These are phyloP conservation scores for Globodera rostochiensis DNA, from an alignment of 1,140 invertebrate genomes.

Conservation along the genomic window DNA sequence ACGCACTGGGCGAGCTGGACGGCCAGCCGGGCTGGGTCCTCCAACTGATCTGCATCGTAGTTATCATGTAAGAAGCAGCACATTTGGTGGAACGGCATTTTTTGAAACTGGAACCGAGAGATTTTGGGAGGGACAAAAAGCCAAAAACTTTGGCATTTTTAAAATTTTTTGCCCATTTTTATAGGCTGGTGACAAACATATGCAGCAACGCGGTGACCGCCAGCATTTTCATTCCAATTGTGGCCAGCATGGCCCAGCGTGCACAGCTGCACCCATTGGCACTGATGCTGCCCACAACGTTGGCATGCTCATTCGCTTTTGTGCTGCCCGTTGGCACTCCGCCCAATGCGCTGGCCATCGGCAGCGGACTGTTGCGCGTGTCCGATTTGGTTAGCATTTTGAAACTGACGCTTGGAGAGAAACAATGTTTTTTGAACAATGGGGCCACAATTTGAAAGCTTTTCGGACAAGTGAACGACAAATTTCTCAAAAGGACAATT, in stretches of 20 bases:
- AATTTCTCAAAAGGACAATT: background rate
- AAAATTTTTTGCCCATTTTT: slow-evolving; percentile 29
- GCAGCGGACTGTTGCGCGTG: slow-evolving; percentile 66
- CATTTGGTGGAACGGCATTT: slow-evolving; percentile 1
- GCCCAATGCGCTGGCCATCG: slow-evolving; percentile 88
- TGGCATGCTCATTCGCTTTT: slow-evolving; percentile 79
- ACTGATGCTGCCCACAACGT: slow-evolving; percentile 64
- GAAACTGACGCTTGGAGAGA: no score
- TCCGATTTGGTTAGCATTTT: slow-evolving; percentile 64
- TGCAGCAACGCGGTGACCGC: slow-evolving; percentile 55
- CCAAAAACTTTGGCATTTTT: slow-evolving; percentile 6
- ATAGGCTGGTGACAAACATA: slow-evolving; percentile 47
- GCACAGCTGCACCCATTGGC: slow-evolving; percentile 12
- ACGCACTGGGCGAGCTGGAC: slow-evolving; percentile 34
- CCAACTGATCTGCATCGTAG: slow-evolving; percentile 27
- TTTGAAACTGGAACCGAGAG: background rate
- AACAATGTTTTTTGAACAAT: no score
- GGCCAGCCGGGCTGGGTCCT: slow-evolving; percentile 32
- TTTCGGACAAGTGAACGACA: no score
- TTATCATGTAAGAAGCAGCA: slow-evolving; percentile 34
- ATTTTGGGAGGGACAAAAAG: background rate
- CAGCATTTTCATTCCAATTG: slow-evolving; percentile 57
- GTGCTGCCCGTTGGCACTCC: slow-evolving; percentile 81
- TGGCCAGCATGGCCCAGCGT: slow-evolving; percentile 42
- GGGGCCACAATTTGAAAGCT: no score